Conservation (phyloP, 2,888 invertebrate species). For the Brachypalpus laphriformis region DNA sequence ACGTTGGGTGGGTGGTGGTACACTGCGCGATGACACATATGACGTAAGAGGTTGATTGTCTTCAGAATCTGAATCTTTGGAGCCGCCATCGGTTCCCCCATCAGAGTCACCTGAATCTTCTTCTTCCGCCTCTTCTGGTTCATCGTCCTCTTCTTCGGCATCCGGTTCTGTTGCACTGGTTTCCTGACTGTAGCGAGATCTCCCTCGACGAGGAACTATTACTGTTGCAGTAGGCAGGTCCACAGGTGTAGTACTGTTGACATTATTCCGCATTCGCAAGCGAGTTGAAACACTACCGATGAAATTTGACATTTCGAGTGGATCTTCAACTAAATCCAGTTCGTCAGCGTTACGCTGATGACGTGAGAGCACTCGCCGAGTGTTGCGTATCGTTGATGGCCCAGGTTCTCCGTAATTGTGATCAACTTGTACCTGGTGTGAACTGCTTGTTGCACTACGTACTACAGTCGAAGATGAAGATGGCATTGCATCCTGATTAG, state of each 20-base stretch:
- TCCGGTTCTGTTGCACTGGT: conserved; percentile 73
- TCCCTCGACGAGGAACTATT: conserved; percentile 75
- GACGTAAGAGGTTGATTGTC: conserved; percentile 83
- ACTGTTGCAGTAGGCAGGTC: conserved; percentile 23
- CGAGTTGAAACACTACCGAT: conserved; percentile 76
- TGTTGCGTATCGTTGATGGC: conserved; percentile 78
- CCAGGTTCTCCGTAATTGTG: conserved; percentile 82
- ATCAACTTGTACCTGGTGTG: conserved; percentile 77
- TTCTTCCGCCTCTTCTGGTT: conserved; percentile 70
- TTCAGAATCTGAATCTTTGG: conserved; percentile 81
- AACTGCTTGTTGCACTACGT: conserved; percentile 52
- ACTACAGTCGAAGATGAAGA: conserved; percentile 73
- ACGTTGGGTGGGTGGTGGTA: conserved; percentile 69
- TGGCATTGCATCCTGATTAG: conserved; percentile 55
- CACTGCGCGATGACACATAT: conserved; percentile 77
- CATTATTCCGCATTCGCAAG: conserved; percentile 76
- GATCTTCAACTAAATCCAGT: conserved; percentile 78
- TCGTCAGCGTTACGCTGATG: conserved; percentile 82
- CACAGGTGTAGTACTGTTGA: conserved; percentile 46
- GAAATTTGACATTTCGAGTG: conserved; percentile 76
- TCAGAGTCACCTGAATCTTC: conserved; percentile 79
- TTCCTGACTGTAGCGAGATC: conserved; percentile 79
- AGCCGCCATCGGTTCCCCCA: conserved; percentile 80
- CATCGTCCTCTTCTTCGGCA: conserved; percentile 75
- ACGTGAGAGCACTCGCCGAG: conserved; percentile 81